Evolutionary conservation across 2,113 vertebrate species (phyloP).

Genomic region (Sialia sialis): DNA sequence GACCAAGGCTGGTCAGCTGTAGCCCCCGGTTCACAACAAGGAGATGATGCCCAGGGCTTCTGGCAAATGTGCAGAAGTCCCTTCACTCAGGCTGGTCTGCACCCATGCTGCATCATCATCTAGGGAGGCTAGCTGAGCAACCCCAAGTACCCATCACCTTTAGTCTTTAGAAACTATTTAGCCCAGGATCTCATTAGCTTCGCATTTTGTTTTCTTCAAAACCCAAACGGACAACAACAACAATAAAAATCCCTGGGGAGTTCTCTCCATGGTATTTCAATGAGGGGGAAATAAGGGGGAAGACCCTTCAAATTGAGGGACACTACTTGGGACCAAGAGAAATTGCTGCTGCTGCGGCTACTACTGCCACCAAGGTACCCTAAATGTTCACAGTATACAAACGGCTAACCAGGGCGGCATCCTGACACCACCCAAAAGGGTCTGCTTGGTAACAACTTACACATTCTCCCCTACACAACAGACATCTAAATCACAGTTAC

Average conservation of each 20-base stretch:
- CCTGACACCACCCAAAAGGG: constrained; percentile 37
- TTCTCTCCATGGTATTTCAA: constrained; percentile 41
- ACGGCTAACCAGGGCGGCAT: neutral
- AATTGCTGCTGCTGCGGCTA: constrained; percentile 40
- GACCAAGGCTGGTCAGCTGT: neutral
- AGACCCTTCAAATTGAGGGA: neutral
- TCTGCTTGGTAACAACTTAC: constrained; percentile 39
- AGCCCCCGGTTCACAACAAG: neutral
- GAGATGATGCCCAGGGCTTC: neutral
- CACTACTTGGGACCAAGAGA: neutral
- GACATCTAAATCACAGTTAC: constrained; percentile 68
- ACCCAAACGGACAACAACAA: neutral
- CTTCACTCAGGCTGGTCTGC: neutral
- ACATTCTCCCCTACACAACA: constrained; percentile 58
- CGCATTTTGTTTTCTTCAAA: neutral
- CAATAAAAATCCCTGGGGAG: neutral
- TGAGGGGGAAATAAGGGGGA: neutral
- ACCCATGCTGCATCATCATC: neutral
- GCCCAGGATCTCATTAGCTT: neutral
- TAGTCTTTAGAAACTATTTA: neutral
- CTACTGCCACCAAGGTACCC: constrained; percentile 19
- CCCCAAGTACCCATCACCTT: neutral
- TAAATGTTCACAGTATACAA: constrained; percentile 29
- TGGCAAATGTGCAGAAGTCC: neutral
- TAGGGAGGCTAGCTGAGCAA: neutral